Evolutionary conservation across 2,888 invertebrate species (phyloP).

Genomic region (Sepiola atlantica): DNA sequence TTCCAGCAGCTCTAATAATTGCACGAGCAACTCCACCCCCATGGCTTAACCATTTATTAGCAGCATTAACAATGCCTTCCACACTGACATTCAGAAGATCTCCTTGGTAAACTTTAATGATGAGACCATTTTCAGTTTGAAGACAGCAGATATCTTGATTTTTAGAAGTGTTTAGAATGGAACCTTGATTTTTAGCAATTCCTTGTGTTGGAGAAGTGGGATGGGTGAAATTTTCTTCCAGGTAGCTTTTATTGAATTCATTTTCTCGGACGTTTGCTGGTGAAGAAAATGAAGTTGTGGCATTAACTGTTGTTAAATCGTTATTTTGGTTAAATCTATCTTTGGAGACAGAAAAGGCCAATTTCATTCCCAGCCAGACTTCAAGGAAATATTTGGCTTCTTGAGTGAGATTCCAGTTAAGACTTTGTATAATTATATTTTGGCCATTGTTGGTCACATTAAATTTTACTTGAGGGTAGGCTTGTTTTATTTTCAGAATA

Average conservation of each 20-base stretch:
- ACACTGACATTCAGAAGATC: background rate
- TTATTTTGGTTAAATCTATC: background rate
- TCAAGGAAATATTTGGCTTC: background rate
- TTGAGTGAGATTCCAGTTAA: background rate
- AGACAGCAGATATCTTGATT: background rate
- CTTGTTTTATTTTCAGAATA: background rate
- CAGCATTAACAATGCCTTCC: conserved; percentile 38
- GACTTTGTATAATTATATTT: background rate
- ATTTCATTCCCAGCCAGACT: background rate
- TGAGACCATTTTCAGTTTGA: background rate
- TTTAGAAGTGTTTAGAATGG: background rate
- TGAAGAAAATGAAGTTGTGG: background rate
- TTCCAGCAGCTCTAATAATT: conserved; percentile 23
- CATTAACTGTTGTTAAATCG: background rate
- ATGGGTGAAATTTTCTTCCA: background rate
- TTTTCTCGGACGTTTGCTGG: background rate
- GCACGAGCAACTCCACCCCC: background rate
- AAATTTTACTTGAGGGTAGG: background rate
- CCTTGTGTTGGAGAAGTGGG: background rate
- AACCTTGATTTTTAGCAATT: background rate
- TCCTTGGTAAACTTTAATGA: background rate
- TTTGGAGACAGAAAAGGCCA: background rate
- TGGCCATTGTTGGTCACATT: background rate
- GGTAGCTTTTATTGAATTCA: background rate
- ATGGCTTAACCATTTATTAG: background rate